Evolutionary conservation across 92 coral and sea anemone genomes (phyloP).

Genomic region (Muricea muricata): DNA sequence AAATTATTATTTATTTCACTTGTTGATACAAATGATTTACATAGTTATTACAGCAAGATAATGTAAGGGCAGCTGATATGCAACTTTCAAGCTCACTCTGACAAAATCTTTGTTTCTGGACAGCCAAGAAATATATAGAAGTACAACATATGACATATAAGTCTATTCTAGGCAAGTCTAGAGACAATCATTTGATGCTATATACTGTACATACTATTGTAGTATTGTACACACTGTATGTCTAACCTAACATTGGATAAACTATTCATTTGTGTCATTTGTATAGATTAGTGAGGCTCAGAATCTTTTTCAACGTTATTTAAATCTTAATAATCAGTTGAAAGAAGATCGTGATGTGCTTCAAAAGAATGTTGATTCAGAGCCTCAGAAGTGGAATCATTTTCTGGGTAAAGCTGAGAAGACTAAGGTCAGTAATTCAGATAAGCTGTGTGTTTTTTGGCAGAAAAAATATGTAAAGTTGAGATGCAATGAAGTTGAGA

Average conservation of each 20-base stretch:
- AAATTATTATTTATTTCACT: not conserved
- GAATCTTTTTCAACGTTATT: constrained; percentile 74
- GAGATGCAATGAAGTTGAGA: no score
- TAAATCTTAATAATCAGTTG: constrained; percentile 66
- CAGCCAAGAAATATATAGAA: no score
- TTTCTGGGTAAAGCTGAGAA: constrained; percentile 64
- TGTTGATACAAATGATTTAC: not conserved
- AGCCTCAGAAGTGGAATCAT: constrained; percentile 65
- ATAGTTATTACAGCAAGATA: no score
- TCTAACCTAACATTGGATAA: not conserved
- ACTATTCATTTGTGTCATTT: not conserved
- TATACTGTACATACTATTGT: no score
- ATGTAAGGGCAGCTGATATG: no score
- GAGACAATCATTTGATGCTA: no score
- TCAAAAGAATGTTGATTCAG: constrained; percentile 49
- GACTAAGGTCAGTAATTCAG: constrained; percentile 69
- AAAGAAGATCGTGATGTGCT: constrained; percentile 67
- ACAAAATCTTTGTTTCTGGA: no score
- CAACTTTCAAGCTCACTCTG: no score
- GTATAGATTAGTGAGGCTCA: constrained; percentile 79
- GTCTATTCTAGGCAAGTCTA: no score
- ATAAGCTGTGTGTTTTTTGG: no score
- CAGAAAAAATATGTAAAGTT: not conserved
- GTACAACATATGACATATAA: no score
- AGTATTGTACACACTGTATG: no score